A percentile compares a stretch with the other conserved stretches of the same genome.
Conservation (phyloP, 2,797 vertebrate genomes). For the Cetoscarus ocellatus region DNA sequence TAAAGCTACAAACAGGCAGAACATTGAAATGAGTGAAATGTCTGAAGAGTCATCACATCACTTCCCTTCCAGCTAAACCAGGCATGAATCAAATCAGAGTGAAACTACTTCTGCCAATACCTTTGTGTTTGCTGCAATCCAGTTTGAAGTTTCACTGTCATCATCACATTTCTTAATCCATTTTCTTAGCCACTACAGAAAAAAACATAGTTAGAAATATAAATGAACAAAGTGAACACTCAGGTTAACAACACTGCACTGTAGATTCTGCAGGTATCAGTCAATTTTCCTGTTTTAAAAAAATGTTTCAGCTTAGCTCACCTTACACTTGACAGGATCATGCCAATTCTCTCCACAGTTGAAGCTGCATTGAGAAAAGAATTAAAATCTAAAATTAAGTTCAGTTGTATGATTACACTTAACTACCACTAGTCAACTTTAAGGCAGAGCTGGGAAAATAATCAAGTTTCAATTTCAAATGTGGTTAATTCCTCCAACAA, state of each 20-base stretch:
- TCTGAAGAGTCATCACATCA: neutral
- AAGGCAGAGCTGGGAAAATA: too few species aligned
- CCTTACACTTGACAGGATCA: slow-evolving; percentile 99
- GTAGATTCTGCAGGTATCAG: neutral
- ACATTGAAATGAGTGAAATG: neutral
- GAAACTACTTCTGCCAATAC: slow-evolving; percentile 67
- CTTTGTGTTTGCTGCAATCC: slow-evolving; percentile 99
- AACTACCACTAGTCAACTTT: neutral
- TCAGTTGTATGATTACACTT: neutral
- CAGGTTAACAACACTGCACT: slow-evolving; percentile 1
- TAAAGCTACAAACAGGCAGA: neutral
- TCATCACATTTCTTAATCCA: slow-evolving; percentile 99
- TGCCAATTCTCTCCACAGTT: slow-evolving; percentile 99
- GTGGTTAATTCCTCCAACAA: too few species aligned
- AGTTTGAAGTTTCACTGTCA: slow-evolving; percentile 99
- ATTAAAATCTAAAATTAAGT: slow-evolving; percentile 34
- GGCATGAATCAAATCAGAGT: neutral
- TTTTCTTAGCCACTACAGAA: slow-evolving; percentile 96
- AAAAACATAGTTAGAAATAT: neutral
- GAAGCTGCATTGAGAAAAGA: slow-evolving; percentile 86
- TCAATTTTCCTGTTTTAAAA: neutral
- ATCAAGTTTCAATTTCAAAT: too few species aligned
- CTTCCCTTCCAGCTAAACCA: neutral
- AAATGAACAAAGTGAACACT: neutral
- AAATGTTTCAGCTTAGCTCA: slow-evolving; percentile 62